Base-by-base conservation (phyloP, 1,140 invertebrate genomes). In the Aphaenogaster rudis region DNA sequence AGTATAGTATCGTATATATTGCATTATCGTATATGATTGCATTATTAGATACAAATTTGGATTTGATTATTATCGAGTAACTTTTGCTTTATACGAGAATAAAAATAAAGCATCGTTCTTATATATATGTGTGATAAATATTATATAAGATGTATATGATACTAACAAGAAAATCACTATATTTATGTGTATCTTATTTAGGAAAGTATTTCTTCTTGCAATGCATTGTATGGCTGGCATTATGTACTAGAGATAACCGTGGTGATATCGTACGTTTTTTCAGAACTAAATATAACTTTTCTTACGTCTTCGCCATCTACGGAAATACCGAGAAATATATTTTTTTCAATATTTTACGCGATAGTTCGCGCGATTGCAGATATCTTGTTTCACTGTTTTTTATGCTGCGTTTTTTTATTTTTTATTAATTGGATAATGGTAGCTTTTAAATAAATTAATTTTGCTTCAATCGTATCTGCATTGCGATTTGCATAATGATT, bases 381-480 rank as follows among this genome's bases (percentile, higher is more conserved):
- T 39, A 50, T 52, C 11, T 21, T 17, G 59, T 64, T 39, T 64
- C 5, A 63, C 4, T 5, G 13, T 17, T 52, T 48, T 64, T n/a
- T 28, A 78, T 6, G 15, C 15, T n/a, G 17, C 39, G 21, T 77
- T 77, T 48, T 21, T 64, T 50, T 17, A 11, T 67, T 80, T 80
- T 39, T 54, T 5, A 28, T 11, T 1, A 13, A 42, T 28, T 2
- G 17, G 13, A 21, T 42, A 80, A 80, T 66, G n/a, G 39, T 9
- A n/a, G 17, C 28, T 64, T 66, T 66, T 80, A 66, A 54, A 54
- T 66, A 0, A 54, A 79, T 79, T 79, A 52, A 50, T 64, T 52
- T 21, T 50, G 28, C 28, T 13, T 57, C 17, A 28, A 76, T 15
- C 11, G 21, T 50, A 13, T 67, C 39, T 45, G 8, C 8, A 67